phyloP scores from a whole-genome alignment of 2,888 invertebrate genomes.

The Drosophila meridiana region DNA sequence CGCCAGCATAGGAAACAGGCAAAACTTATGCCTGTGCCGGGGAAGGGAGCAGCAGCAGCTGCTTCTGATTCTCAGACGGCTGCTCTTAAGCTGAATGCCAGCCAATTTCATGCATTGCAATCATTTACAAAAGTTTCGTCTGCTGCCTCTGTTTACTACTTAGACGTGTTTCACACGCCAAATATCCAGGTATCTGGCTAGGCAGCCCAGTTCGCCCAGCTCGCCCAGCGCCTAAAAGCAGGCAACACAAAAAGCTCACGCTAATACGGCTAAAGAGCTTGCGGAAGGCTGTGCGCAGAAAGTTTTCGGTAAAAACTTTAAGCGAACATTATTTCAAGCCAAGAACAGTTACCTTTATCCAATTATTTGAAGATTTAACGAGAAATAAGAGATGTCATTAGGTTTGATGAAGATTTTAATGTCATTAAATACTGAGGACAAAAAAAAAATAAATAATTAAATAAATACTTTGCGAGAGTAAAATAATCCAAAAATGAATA shows the following conservation, averaged over 20 bases:
- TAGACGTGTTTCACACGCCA: conserved; percentile 40
- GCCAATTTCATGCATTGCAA: conserved; percentile 71
- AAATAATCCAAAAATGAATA: background rate
- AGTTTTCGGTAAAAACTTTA: conserved; percentile 7
- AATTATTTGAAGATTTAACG: conserved; percentile 19
- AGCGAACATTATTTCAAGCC: background rate
- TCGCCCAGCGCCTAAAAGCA: conserved; percentile 36
- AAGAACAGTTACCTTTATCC: background rate
- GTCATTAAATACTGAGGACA: background rate
- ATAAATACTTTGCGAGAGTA: background rate
- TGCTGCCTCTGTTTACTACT: conserved; percentile 31
- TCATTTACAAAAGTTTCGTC: conserved; percentile 58
- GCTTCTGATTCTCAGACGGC: background rate
- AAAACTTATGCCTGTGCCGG: conserved; percentile 43
- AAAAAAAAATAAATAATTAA: background rate
- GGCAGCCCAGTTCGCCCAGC: background rate
- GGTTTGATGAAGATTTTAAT: background rate
- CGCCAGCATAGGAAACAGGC: conserved; percentile 42
- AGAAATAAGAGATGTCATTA: background rate
- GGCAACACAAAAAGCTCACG: conserved; percentile 12
- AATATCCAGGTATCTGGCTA: conserved; percentile 13
- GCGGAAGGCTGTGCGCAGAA: background rate
- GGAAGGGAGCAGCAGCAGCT: background rate
- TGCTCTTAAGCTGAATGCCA: conserved; percentile 23
- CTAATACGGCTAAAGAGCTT: conserved; percentile 7